Percentiles rank a stretch among this genome's conserved stretches.
These are phyloP conservation scores for Cerastis rubricosa DNA, from an alignment of 2,888 invertebrate species.

Conservation along the genomic window DNA sequence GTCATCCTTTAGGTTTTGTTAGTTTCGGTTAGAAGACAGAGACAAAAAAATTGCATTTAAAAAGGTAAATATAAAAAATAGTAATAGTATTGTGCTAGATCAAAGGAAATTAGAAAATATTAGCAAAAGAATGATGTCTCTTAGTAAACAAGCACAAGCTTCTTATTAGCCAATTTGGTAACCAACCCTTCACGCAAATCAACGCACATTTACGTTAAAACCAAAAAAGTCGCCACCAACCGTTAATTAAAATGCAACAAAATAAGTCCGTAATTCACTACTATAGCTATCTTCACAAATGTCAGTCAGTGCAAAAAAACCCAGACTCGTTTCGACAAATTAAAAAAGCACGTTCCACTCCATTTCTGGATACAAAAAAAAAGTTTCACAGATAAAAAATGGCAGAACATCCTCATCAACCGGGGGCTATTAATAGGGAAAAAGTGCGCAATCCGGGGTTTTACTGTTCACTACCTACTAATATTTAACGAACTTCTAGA, in stretches of 20 bases:
- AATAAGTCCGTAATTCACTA: slow-evolving; percentile 51
- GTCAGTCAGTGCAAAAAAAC: slow-evolving; percentile 60
- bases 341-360: slow-evolving; percentile 77
- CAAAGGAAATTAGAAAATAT: neutral
- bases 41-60: neutral
- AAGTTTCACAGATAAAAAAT: slow-evolving; percentile 72
- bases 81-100: neutral
- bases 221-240: slow-evolving; percentile 2
- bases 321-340: slow-evolving; percentile 68
- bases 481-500: slow-evolving; percentile 88
- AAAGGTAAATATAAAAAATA: neutral
- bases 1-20: neutral
- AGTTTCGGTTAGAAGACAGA: neutral
- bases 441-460: slow-evolving; percentile 77
- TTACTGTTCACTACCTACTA: slow-evolving; percentile 82
- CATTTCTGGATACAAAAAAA: slow-evolving; percentile 78
- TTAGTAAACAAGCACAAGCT: neutral
- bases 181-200: neutral
- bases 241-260: slow-evolving; percentile 60
- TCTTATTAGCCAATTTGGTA: neutral
- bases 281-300: slow-evolving; percentile 60
- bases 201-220: neutral
- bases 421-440: slow-evolving; percentile 83
- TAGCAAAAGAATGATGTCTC: neutral
- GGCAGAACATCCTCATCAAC: slow-evolving; percentile 78